These are phyloP conservation scores for Eleginops maclovinus DNA, from an alignment of 2,113 vertebrate species.

Conservation along the genomic window DNA sequence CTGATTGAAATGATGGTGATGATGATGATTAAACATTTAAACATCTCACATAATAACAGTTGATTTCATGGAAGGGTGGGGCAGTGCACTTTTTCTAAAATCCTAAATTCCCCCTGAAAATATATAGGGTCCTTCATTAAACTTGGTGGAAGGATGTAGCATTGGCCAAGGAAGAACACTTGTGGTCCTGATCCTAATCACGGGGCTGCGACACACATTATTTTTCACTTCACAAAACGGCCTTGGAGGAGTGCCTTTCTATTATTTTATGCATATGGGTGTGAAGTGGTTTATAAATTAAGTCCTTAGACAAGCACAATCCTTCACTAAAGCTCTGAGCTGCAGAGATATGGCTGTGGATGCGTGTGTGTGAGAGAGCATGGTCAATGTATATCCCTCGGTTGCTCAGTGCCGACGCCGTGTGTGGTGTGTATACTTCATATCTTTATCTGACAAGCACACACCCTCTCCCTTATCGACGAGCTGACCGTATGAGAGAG, in stretches of 20 bases:
- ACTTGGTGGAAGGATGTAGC: no score
- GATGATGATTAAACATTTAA: no score
- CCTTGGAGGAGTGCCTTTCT: no score
- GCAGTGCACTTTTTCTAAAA: not conserved
- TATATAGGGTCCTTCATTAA: no score
- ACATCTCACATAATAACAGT: no score
- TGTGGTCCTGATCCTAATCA: no score
- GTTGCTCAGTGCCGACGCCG: conserved; percentile 15
- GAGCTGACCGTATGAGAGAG: conserved; percentile 56
- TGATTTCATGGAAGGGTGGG: not conserved
- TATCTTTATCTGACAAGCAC: conserved; percentile 57
- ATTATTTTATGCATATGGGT: no score
- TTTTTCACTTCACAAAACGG: no score
- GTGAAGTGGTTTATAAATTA: not conserved
- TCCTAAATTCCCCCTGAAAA: no score
- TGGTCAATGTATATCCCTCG: not conserved
- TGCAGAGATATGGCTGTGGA: conserved; percentile 15
- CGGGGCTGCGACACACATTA: no score
- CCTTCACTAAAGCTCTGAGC: conserved; percentile 26
- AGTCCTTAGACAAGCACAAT: not conserved
- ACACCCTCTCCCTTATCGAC: conserved; percentile 57
- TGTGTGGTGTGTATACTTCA: conserved; percentile 36
- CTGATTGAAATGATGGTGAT: no score
- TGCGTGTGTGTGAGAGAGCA: conserved; percentile 2
- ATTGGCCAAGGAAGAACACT: no score